A percentile compares a stretch with the other conserved stretches of the same genome.
These are phyloP conservation scores for Mycalesis mineus DNA, from an alignment of 2,888 invertebrate genomes.

Conservation along the genomic window DNA sequence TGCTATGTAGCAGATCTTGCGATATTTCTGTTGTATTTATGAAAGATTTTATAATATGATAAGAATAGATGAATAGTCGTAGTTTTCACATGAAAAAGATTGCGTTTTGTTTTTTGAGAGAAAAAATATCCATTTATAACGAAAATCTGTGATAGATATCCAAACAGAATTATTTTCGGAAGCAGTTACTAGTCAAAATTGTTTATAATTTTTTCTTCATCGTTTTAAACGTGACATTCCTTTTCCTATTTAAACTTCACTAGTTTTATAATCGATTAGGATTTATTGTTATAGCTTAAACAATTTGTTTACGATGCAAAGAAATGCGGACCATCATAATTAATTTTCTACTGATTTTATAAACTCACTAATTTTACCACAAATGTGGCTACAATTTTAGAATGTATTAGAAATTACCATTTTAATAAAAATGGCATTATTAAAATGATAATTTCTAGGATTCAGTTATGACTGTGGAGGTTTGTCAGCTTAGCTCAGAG, in stretches of 20 bases:
- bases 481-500: no score
- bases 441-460: no score
- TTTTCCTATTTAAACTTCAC: not conserved
- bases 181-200: conserved; percentile 24
- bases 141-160: conserved; percentile 22
- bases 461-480: no score
- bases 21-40: not conserved
- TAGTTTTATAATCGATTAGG: not conserved
- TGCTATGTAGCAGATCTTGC: not conserved
- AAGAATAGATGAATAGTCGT: not conserved
- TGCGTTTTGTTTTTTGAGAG: not conserved
- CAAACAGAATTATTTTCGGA: conserved; percentile 12
- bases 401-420: no score
- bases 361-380: no score
- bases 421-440: no score
- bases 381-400: no score
- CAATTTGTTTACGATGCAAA: no score
- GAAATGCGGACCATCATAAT: no score
- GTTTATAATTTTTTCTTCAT: not conserved
- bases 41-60: not conserved
- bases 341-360: no score
- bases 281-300: not conserved
- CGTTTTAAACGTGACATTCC: not conserved
- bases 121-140: not conserved
- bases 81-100: not conserved